Evolutionary conservation across 2,797 vertebrate species (phyloP).

Genomic region (Neostethus bicornis): DNA sequence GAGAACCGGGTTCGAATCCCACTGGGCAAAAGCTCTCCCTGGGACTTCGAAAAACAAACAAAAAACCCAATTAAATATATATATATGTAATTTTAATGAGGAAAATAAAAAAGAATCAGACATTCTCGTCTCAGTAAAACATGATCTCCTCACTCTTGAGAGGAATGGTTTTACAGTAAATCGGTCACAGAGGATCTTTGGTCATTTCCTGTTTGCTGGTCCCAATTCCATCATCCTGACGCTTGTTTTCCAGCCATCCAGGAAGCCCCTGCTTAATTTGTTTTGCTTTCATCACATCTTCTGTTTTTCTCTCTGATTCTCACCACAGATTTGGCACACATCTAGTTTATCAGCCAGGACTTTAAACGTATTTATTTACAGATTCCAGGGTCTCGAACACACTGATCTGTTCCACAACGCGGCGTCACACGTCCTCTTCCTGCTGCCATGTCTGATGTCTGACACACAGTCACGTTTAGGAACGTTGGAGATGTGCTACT

Average conservation of each 20-base stretch:
- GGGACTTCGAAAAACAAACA: no score
- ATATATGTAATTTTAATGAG: no score
- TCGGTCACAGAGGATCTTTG: slow-evolving; percentile 56
- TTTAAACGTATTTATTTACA: slow-evolving; percentile 71
- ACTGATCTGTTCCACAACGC: slow-evolving; percentile 40
- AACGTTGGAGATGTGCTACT: slow-evolving; percentile 72
- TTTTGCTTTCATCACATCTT: slow-evolving; percentile 58
- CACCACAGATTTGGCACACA: slow-evolving; percentile 33
- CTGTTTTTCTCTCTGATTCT: slow-evolving; percentile 41
- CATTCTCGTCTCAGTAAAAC: slow-evolving; percentile 20
- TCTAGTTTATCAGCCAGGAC: slow-evolving; percentile 50
- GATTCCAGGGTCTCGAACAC: slow-evolving; percentile 58
- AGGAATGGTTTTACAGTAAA: slow-evolving; percentile 20
- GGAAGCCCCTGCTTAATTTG: slow-evolving; percentile 73
- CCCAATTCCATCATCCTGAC: slow-evolving; percentile 45
- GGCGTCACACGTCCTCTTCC: slow-evolving; percentile 43
- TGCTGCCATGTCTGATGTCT: slow-evolving; percentile 57
- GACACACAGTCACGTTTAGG: slow-evolving; percentile 63
- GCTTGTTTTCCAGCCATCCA: slow-evolving; percentile 61
- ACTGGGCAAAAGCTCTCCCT: no score
- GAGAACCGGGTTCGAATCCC: no score
- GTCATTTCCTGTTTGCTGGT: slow-evolving; percentile 73
- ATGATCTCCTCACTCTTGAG: slow-evolving; percentile 4
- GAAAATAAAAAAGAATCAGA: not conserved
- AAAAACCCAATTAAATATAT: no score